Percentiles rank a stretch among this genome's conserved stretches.
phyloP scores from a whole-genome alignment of 1,140 invertebrate species.

The Hylaeus volcanicus region DNA sequence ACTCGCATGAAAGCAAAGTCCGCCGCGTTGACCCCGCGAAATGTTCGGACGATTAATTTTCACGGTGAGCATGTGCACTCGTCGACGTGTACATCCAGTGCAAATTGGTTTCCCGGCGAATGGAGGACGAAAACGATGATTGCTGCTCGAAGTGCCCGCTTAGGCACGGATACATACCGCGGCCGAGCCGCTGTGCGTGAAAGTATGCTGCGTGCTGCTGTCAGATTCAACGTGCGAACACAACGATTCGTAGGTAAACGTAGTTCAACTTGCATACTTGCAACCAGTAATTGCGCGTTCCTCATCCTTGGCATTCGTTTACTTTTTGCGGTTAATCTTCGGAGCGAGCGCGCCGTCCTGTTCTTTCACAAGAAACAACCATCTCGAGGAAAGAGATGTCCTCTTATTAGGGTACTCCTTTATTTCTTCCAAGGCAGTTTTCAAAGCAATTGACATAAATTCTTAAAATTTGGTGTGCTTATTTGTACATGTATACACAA shows the following conservation, averaged over 20 bases:
- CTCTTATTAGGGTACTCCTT: too few species aligned
- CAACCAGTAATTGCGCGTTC: background rate
- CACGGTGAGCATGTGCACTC: background rate
- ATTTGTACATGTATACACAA: too few species aligned
- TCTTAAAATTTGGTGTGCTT: too few species aligned
- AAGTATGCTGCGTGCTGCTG: background rate
- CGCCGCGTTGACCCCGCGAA: slow-evolving; percentile 31
- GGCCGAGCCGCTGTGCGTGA: background rate
- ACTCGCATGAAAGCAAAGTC: slow-evolving; percentile 1
- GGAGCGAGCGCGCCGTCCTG: background rate
- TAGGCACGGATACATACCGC: background rate
- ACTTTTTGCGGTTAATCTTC: background rate
- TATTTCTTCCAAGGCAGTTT: too few species aligned
- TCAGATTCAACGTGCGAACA: slow-evolving; percentile 5
- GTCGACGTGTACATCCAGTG: background rate
- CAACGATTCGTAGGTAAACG: slow-evolving; percentile 6
- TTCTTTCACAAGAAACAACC: background rate
- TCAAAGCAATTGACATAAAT: too few species aligned
- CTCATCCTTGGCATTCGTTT: background rate
- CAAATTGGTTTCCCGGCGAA: background rate
- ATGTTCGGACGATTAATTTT: slow-evolving; percentile 28
- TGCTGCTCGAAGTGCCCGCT: background rate
- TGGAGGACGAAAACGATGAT: slow-evolving; percentile 10
- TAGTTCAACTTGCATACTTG: background rate
- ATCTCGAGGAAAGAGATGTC: too few species aligned